Evolutionary conservation across 2,797 vertebrate genomes (phyloP).

Genomic region (Streptopelia turtur): DNA sequence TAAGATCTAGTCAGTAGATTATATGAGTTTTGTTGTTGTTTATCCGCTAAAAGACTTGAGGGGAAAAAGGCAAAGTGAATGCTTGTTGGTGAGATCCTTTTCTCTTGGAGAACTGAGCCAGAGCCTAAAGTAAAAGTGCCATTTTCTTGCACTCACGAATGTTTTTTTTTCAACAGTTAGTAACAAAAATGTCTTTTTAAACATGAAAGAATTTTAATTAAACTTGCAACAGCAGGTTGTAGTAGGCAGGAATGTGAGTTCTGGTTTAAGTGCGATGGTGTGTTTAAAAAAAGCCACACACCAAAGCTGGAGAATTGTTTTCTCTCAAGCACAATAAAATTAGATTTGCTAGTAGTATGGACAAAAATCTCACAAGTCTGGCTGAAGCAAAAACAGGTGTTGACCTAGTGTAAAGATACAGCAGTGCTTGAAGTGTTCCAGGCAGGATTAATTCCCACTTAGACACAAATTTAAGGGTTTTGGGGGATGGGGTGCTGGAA

Average conservation of each 20-base stretch:
- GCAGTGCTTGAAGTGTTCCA: neutral
- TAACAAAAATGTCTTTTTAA: neutral
- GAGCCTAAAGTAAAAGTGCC: neutral
- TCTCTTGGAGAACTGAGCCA: neutral
- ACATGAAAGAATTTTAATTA: neutral
- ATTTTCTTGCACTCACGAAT: slow-evolving; percentile 5
- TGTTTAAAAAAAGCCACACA: neutral
- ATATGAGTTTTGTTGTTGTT: slow-evolving; percentile 23
- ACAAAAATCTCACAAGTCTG: neutral
- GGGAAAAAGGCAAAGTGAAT: neutral
- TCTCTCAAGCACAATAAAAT: neutral
- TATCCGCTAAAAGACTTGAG: neutral
- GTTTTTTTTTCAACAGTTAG: neutral
- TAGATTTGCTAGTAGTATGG: neutral
- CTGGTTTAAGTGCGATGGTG: neutral
- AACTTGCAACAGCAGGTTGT: slow-evolving; percentile 25
- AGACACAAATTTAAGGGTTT: neutral
- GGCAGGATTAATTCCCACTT: slow-evolving; percentile 1
- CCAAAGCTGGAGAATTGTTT: neutral
- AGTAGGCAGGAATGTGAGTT: slow-evolving; percentile 5
- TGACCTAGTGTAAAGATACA: neutral
- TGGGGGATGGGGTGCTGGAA: neutral
- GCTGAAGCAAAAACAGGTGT: neutral
- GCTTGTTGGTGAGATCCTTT: slow-evolving; percentile 13
- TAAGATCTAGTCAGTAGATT: slow-evolving; percentile 29